Evolutionary conservation across 2,888 invertebrate species (phyloP).

Genomic region (Toxonevra muliebris): DNA sequence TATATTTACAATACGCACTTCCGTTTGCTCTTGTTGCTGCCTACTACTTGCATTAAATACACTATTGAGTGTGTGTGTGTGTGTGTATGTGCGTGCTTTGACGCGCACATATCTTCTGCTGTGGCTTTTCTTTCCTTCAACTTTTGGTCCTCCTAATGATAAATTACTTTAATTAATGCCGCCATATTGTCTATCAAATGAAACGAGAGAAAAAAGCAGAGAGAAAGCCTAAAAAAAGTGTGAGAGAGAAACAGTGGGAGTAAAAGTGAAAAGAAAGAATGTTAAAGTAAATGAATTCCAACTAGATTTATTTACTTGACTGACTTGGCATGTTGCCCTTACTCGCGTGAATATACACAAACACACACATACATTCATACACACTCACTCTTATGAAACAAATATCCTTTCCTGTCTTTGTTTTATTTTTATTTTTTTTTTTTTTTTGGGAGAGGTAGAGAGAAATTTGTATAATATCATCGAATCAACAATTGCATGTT

Average conservation of each 20-base stretch:
- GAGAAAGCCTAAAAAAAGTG: background rate
- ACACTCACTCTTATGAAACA: background rate
- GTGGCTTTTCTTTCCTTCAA: conserved; percentile 18
- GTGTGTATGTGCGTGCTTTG: too few species aligned
- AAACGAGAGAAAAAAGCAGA: background rate
- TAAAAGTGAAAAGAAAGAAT: background rate
- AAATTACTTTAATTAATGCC: conserved; percentile 63
- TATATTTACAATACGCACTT: too few species aligned
- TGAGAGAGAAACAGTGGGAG: background rate
- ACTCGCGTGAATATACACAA: background rate
- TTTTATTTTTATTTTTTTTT: background rate
- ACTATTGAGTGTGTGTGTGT: too few species aligned
- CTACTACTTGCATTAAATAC: too few species aligned
- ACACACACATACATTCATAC: background rate
- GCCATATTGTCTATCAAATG: conserved; percentile 51
- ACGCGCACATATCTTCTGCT: too few species aligned
- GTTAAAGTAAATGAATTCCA: conserved; percentile 5
- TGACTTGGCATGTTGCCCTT: conserved; percentile 32
- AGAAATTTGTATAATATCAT: too few species aligned
- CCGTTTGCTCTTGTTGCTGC: too few species aligned
- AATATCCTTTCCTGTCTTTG: background rate
- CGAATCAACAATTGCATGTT: too few species aligned
- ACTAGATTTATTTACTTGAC: background rate
- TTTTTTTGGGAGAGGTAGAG: too few species aligned
- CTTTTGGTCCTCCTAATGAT: conserved; percentile 48